These are phyloP conservation scores for Drosophila merina DNA, from an alignment of 2,888 invertebrate genomes.

Conservation along the genomic window DNA sequence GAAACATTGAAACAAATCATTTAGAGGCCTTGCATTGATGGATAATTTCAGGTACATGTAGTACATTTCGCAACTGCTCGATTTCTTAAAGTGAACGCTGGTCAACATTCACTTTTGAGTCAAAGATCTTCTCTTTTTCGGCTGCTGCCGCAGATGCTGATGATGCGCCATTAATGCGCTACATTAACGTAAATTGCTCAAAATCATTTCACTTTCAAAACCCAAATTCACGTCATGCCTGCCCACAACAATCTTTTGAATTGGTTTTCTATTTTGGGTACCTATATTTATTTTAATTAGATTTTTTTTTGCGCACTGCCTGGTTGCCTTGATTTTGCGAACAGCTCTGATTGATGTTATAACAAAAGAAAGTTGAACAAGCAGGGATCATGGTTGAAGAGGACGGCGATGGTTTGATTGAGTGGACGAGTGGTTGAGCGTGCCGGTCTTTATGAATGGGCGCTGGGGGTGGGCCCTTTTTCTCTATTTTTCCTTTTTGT, in stretches of 20 bases:
- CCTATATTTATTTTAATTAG: slow-evolving; percentile 36
- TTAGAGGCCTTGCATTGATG: slow-evolving; percentile 55
- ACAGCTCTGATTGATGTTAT: slow-evolving; percentile 46
- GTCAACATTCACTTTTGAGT: slow-evolving; percentile 68
- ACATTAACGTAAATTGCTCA: slow-evolving; percentile 57
- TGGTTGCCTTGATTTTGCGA: slow-evolving; percentile 44
- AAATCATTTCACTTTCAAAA: slow-evolving; percentile 63
- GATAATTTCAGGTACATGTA: slow-evolving; percentile 34
- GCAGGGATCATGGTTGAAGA: slow-evolving; percentile 31
- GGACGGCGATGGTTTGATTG: slow-evolving; percentile 15
- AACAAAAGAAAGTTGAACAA: slow-evolving; percentile 58
- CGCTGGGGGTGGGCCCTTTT: slow-evolving; percentile 27
- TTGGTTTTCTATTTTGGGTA: slow-evolving; percentile 34
- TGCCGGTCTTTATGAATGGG: slow-evolving; percentile 42
- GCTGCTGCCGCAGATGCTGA: slow-evolving; percentile 40
- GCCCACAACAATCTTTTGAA: slow-evolving; percentile 44
- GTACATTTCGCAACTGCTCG: slow-evolving; percentile 53
- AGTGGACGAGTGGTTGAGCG: slow-evolving; percentile 22
- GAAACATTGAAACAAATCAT: slow-evolving; percentile 46
- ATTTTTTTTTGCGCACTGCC: slow-evolving; percentile 35
- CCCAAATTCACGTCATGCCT: slow-evolving; percentile 31
- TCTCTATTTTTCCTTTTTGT: slow-evolving; percentile 1
- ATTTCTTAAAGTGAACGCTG: slow-evolving; percentile 68
- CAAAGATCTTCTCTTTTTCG: slow-evolving; percentile 29
- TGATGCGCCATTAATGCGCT: slow-evolving; percentile 60